A percentile compares a stretch with the other conserved stretches of the same genome.
Conservation (phyloP, 2,113 vertebrate genomes). For the Formicarius rufipectus region DNA sequence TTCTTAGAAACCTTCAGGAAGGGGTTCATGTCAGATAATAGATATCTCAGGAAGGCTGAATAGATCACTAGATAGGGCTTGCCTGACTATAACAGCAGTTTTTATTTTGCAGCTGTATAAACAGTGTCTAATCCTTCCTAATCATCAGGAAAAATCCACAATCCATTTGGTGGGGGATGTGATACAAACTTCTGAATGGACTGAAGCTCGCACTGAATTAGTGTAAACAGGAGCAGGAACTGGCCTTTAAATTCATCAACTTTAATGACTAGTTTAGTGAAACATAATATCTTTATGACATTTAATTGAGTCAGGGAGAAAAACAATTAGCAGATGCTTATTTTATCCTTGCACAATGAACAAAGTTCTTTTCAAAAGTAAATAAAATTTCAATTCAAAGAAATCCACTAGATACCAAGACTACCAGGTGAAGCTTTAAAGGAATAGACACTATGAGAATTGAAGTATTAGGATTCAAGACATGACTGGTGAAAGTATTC, state of each 20-base stretch:
- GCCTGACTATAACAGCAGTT: not conserved
- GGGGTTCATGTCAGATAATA: not conserved
- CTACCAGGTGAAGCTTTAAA: not conserved
- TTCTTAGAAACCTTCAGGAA: not conserved
- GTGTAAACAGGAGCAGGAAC: not conserved
- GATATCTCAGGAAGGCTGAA: not conserved
- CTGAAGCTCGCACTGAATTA: not conserved
- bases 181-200: not conserved
- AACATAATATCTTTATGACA: not conserved
- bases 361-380: not conserved
- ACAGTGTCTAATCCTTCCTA: not conserved
- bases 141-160: fast-evolving
- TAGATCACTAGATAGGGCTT: not conserved
- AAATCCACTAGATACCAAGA: not conserved
- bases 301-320: not conserved
- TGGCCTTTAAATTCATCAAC: not conserved
- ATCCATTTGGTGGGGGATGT: too few species aligned
- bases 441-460: not conserved
- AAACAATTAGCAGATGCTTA: not conserved
- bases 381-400: not conserved
- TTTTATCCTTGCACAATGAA: not conserved
- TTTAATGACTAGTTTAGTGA: not conserved
- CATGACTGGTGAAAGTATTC: not conserved
- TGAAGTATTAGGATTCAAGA: not conserved
- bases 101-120: not conserved